These are phyloP conservation scores for Monopterus albus DNA, from an alignment of 2,113 vertebrate species.

Conservation along the genomic window DNA sequence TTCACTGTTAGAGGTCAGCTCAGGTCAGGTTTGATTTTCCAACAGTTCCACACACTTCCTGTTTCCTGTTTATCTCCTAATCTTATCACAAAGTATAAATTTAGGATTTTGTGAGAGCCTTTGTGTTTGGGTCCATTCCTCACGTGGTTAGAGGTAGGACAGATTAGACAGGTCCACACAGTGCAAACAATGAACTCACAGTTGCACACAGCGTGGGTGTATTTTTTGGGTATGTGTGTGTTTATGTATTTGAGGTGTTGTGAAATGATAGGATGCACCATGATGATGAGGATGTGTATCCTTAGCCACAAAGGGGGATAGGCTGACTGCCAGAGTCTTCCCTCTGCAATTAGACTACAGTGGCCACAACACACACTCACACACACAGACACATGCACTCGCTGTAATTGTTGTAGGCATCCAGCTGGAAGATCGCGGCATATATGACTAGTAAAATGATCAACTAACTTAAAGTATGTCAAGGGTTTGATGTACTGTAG, in stretches of 20 bases:
- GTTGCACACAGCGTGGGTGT: background rate
- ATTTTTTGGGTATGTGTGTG: conserved; percentile 3
- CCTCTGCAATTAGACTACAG: conserved; percentile 57
- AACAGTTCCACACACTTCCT: conserved; percentile 66
- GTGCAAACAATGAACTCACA: conserved; percentile 10
- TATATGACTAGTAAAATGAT: no score
- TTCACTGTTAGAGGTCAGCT: no score
- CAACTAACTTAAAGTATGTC: no score
- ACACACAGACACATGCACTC: conserved; percentile 2
- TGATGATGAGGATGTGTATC: conserved; percentile 52
- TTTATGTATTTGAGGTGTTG: conserved; percentile 33
- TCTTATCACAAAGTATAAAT: conserved; percentile 61
- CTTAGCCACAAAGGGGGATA: conserved; percentile 34
- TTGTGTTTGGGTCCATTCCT: conserved; percentile 22
- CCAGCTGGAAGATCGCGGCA: background rate
- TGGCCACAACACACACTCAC: conserved; percentile 47
- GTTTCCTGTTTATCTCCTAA: conserved; percentile 62
- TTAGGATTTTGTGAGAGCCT: conserved; percentile 10
- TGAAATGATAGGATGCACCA: conserved; percentile 58
- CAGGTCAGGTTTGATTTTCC: conserved; percentile 36
- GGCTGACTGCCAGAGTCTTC: conserved; percentile 45
- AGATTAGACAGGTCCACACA: conserved; percentile 30
- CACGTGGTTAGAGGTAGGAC: conserved; percentile 40
- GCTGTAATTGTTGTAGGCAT: conserved; percentile 10
- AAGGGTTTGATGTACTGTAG: no score